These are phyloP conservation scores for Priocnemis perturbator DNA, from an alignment of 2,888 invertebrate genomes.

Conservation along the genomic window DNA sequence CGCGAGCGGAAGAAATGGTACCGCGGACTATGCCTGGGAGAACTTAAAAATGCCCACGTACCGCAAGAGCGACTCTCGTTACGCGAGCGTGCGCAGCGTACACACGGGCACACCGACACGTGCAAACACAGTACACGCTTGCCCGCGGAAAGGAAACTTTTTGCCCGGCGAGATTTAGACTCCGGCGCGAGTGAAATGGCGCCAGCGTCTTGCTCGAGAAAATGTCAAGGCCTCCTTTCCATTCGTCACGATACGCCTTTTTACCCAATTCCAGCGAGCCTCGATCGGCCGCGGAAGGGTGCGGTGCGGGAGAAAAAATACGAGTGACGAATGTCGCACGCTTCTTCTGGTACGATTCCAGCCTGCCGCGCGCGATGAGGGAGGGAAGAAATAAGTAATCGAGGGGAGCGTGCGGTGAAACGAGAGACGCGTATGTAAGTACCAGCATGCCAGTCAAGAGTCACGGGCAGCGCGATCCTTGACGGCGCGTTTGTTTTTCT, in stretches of 20 bases:
- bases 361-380: not conserved
- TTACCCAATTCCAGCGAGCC: slow-evolving; percentile 21
- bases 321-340: slow-evolving; percentile 15
- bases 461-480: not conserved
- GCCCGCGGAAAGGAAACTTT: no score
- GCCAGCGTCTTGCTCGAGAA: slow-evolving; percentile 42
- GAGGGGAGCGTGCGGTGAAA: not conserved
- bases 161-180: no score
- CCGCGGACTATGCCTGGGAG: no score
- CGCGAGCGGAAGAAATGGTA: no score
- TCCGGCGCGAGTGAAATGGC: slow-evolving; percentile 29
- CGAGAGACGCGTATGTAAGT: no score
- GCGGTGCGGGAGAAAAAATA: slow-evolving; percentile 10
- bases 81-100: no score
- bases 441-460: no score
- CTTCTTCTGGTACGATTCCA: slow-evolving; percentile 14
- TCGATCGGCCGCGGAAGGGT: not conserved
- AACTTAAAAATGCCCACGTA: no score
- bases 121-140: no score
- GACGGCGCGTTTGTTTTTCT: not conserved
- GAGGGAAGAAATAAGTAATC: no score
- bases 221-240: slow-evolving; percentile 59
- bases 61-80: no score
- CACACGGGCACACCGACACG: no score
- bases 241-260: slow-evolving; percentile 41